Evolutionary conservation across 2,113 vertebrate genomes (phyloP).

Genomic region (Todiramphus chloris): DNA sequence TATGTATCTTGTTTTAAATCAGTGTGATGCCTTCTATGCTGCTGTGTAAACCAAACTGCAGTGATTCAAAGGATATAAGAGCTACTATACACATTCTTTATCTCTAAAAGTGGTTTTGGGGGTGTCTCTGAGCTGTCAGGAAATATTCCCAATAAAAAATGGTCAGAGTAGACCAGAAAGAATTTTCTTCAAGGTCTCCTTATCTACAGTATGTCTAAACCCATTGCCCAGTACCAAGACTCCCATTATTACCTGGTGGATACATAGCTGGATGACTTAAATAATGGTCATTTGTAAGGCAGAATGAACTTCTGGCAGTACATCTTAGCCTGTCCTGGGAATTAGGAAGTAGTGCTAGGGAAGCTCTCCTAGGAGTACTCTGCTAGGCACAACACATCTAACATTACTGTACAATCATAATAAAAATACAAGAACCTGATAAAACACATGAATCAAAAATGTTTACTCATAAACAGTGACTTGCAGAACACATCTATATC

Average conservation of each 20-base stretch:
- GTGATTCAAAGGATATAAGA: not conserved
- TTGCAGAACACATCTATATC: not conserved
- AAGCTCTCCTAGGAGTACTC: not conserved
- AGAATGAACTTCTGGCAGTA: not conserved
- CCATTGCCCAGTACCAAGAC: not conserved
- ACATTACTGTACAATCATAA: not conserved
- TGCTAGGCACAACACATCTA: not conserved
- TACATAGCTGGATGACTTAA: not conserved
- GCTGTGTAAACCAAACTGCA: not conserved
- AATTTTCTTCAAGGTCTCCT: not conserved
- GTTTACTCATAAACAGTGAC: not conserved
- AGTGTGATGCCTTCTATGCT: not conserved
- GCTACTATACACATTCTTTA: not conserved
- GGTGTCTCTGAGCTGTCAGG: not conserved
- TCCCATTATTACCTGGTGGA: not conserved
- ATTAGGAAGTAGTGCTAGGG: not conserved
- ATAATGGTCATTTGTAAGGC: not conserved
- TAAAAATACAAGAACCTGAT: not conserved
- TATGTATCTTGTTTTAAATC: not conserved
- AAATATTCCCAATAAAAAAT: not conserved
- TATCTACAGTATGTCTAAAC: not conserved
- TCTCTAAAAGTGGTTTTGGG: not conserved
- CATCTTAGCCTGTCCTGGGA: not conserved
- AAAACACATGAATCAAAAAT: not conserved
- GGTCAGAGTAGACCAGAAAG: not conserved